Evolutionary conservation across 2,113 vertebrate species (phyloP), one percentile per base, ranked within the genome.

Genomic region (Catharus fuscescens): DNA sequence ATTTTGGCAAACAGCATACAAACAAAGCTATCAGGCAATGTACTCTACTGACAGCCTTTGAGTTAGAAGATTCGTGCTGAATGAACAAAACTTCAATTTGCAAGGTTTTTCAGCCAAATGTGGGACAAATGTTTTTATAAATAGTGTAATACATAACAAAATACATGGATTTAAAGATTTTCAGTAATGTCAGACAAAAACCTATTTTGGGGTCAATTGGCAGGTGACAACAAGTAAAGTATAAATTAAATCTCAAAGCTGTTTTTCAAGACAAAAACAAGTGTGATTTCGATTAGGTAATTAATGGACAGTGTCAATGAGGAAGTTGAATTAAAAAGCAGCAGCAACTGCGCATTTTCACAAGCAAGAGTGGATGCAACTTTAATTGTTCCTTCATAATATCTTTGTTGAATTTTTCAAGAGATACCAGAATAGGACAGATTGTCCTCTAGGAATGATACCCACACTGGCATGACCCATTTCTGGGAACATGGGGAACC

Each of bases 71-170:
- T 95, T 83, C 81, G 70, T 90, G 94, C 88, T 93, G 80, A 97
- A 93, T 93, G 70, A 96, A 60, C 54, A 93, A 93, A 97, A 97
- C 77, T 96, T 96, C n/a, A 81, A 94, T 95, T 97, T 97, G 54
- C 79, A 70, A 91, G 69, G 57, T 91, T 78, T 91, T 95, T 90
- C 91, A 94, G 62, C 93, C 80, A 93, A 90, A 94, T 67, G 50
- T 84, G 84, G 71, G 69, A 88, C 83, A 95, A 86, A 80, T 95
- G 83, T 92, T 94, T 94, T 94, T 94, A 62, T 92, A 96, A 96
- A 79, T 67, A 93, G 50, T 36, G 18, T 54, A 79, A 84, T 92
- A 45, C 9, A 32, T 70, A 38, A 77, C 74, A 54, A 64, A 92
- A 38, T 84, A 73, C 4, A 4, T 90, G 62, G 16, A 60, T 90